These are phyloP conservation scores for Alcis repandata DNA, from an alignment of 2,888 invertebrate genomes.

Conservation along the genomic window DNA sequence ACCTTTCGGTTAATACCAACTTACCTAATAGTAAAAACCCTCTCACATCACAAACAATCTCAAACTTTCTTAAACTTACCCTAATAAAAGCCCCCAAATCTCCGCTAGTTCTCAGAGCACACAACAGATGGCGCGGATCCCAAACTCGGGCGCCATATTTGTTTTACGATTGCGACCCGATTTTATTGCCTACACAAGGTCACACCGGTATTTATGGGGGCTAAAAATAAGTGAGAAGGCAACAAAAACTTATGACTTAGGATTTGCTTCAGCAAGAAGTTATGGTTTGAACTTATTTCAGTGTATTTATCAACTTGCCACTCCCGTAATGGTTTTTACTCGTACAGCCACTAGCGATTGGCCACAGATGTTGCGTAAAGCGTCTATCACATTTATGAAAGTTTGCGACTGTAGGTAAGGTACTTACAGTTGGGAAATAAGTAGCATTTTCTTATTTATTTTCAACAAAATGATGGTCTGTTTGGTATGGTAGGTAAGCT, in stretches of 20 bases:
- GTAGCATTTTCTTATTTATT: too few relatives aligned
- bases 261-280: not conserved
- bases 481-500: too few relatives aligned
- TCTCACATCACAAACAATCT: not conserved
- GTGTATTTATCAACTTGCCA: not conserved
- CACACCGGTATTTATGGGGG: conserved; percentile 16
- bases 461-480: too few relatives aligned
- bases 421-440: too few relatives aligned
- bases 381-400: too few relatives aligned
- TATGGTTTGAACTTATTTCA: not conserved
- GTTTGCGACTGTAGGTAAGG: too few relatives aligned
- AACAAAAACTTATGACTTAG: conserved; percentile 15
- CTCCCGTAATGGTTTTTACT: not conserved
- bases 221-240: conserved; percentile 29
- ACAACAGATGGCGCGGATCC: conserved; percentile 24
- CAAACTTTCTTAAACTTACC: conserved; percentile 20
- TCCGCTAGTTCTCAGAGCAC: conserved; percentile 12
- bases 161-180: conserved; percentile 28
- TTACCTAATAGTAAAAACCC: too few relatives aligned
- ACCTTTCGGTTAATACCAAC: too few relatives aligned
- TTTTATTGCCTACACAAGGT: conserved; percentile 29
- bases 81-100: conserved; percentile 16
- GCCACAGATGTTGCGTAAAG: too few relatives aligned
- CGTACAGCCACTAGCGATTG: too few relatives aligned
- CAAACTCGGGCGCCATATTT: conserved; percentile 29